These are phyloP conservation scores for Chromobotia macracanthus DNA, from an alignment of 2,797 vertebrate species.

Conservation along the genomic window DNA sequence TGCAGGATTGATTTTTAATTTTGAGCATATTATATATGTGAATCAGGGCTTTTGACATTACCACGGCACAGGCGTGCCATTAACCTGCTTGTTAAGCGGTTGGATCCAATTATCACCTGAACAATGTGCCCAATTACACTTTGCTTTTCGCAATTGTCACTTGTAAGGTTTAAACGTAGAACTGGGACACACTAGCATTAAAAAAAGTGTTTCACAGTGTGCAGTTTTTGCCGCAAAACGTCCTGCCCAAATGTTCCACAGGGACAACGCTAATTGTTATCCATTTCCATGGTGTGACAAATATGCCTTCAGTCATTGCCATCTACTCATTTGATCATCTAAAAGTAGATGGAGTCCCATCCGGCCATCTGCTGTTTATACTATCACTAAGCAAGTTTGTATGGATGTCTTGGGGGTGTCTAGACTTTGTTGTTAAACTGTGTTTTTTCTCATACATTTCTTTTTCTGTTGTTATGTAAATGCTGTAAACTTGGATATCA, in stretches of 20 bases:
- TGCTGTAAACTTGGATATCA: not conserved
- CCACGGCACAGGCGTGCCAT: not conserved
- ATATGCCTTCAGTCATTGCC: not conserved
- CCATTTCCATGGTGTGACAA: conserved; percentile 14
- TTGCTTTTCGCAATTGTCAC: conserved; percentile 25
- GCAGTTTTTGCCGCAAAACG: conserved; percentile 12
- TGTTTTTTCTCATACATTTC: not conserved
- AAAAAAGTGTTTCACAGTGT: conserved; percentile 10
- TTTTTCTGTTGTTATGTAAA: not conserved
- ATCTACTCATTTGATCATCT: conserved; percentile 40
- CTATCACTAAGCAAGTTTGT: conserved; percentile 14
- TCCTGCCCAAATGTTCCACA: not conserved
- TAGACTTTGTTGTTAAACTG: conserved; percentile 22
- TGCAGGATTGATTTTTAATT: not conserved
- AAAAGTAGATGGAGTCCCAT: conserved; percentile 18
- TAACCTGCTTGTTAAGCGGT: conserved; percentile 42
- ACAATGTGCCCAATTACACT: conserved; percentile 32
- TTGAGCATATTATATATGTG: not conserved
- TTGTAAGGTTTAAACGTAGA: conserved; percentile 30
- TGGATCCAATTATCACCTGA: conserved; percentile 37
- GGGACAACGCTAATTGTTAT: conserved; percentile 38
- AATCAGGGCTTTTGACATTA: not conserved
- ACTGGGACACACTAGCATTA: not conserved
- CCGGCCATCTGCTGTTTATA: conserved; percentile 31
- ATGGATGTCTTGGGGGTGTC: not conserved